A percentile compares a stretch with the other conserved stretches of the same genome.
phyloP scores from a whole-genome alignment of 1,140 invertebrate species.

The Zophobas morio region DNA sequence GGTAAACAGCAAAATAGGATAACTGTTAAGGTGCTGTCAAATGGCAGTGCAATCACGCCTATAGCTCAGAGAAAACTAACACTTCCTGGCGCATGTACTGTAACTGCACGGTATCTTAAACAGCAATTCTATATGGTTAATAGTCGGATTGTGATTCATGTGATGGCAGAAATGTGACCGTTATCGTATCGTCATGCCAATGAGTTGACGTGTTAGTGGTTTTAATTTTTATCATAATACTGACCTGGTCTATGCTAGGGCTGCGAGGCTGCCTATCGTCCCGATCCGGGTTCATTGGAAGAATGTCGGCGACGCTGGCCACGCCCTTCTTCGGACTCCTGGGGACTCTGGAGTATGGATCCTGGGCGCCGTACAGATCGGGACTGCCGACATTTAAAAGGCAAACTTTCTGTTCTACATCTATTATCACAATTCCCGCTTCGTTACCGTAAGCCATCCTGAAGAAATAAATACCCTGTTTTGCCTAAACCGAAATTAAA shows the following conservation, averaged over 20 bases:
- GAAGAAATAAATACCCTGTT: conserved; percentile 58
- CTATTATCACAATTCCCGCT: conserved; percentile 93
- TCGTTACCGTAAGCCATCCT: conserved; percentile 98
- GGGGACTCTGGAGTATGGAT: conserved; percentile 90
- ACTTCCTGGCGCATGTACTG: conserved; percentile 45
- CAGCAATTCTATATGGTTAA: conserved; percentile 46
- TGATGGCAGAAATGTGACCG: conserved; percentile 31
- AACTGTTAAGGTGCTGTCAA: conserved; percentile 49
- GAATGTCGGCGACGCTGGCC: conserved; percentile 62
- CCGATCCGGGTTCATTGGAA: conserved; percentile 60
- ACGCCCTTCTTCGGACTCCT: conserved; percentile 81
- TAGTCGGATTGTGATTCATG: conserved; percentile 3
- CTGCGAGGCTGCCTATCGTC: conserved; percentile 84
- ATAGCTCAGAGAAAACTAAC: conserved; percentile 30
- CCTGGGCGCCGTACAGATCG: conserved; percentile 90
- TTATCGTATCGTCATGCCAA: conserved; percentile 44
- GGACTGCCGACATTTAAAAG: conserved; percentile 87
- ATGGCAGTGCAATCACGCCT: conserved; percentile 31
- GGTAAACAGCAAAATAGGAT: conserved; percentile 61
- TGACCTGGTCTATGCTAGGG: conserved; percentile 93
- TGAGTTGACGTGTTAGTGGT: conserved; percentile 4
- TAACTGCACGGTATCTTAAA: conserved; percentile 41
- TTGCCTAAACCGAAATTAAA: neutral
- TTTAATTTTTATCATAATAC: conserved; percentile 49
- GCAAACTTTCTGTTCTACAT: conserved; percentile 92